Base-by-base conservation (phyloP, 1,140 invertebrate genomes). In the Onthophagus taurus region DNA sequence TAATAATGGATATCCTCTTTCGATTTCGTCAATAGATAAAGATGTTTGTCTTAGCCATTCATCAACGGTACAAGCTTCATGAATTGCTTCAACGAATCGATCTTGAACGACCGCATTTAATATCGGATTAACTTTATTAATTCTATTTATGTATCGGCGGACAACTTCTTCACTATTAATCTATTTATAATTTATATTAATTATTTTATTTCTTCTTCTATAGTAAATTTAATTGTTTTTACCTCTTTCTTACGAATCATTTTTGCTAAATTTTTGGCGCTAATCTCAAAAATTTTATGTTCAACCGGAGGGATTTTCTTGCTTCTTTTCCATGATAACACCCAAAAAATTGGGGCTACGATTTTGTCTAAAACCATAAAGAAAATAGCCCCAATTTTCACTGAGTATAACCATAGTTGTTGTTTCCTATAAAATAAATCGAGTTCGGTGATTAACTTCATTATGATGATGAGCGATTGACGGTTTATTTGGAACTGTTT, bases 51-150 rank as follows among this genome's bases (percentile, higher is more conserved):
- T 53, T 7, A 35, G 21, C 3, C 68, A 57, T 6, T 68, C 49
- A 54, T 89, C 85, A 2, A 74, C 72, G 21, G 58, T 59, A 43
- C 63, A 59, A 0, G 87, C 84, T 30, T 88, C 82, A n/a, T 69
- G 57, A 2, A 86, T 21, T 0, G 87, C 87, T 1, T 65, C 70
- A n/a, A 71, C 61, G 57, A 76, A 88, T 13, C 85, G 66, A 12
- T 85, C 72, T 41, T 86, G 81, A 2, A 87, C 72, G 0, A 89
- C 75, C 0, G 82, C 81, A 64, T 89, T 90, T 4, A 90, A 42
- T 1, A 74, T 52, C 0, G 77, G 75, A 61, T 91, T 83, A 0
- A 89, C 80, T 58, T 79, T 74, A 37, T 72, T 67, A 6, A 88
- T 78, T 12, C 86, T 70, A 2, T 66, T 60, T 30, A 89, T 80